phyloP scores from a whole-genome alignment of 2,888 invertebrate genomes.

The Caenorhabditis sinica region DNA sequence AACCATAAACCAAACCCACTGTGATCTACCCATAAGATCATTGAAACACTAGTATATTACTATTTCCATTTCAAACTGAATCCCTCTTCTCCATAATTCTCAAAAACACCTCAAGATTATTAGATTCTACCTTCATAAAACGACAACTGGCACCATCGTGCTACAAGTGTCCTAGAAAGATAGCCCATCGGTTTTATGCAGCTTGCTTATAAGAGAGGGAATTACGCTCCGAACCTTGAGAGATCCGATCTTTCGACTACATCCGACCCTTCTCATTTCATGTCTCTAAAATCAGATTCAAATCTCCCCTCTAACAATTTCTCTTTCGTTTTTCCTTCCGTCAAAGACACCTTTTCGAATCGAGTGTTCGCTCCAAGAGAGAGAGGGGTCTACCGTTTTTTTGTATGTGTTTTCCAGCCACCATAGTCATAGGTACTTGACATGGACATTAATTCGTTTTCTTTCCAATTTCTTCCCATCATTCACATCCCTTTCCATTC shows the following conservation, averaged over 20 bases:
- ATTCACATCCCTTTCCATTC: not conserved
- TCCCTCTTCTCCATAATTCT: slow-evolving; percentile 1
- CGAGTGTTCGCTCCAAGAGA: slow-evolving; percentile 17
- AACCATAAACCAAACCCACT: slow-evolving; percentile 20
- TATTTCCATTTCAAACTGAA: not conserved
- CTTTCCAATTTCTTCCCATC: slow-evolving; percentile 22
- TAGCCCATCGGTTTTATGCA: slow-evolving; percentile 59
- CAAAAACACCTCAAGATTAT: not conserved
- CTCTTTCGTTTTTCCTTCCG: slow-evolving; percentile 24
- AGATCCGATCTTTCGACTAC: slow-evolving; percentile 41
- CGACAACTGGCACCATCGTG: slow-evolving; percentile 42
- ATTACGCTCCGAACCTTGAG: slow-evolving; percentile 42
- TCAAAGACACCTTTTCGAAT: slow-evolving; percentile 26
- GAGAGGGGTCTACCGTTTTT: slow-evolving; percentile 8
- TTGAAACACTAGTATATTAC: slow-evolving; percentile 16
- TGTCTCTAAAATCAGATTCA: slow-evolving; percentile 34
- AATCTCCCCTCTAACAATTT: slow-evolving; percentile 8
- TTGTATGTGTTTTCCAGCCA: slow-evolving; percentile 38
- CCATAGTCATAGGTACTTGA: slow-evolving; percentile 43
- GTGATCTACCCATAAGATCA: not conserved
- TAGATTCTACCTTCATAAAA: slow-evolving; percentile 13
- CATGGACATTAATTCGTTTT: slow-evolving; percentile 51
- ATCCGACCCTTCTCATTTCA: slow-evolving; percentile 41
- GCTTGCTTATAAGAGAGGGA: slow-evolving; percentile 8
- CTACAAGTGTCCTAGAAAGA: slow-evolving; percentile 61